Base-by-base conservation (phyloP, 2,888 invertebrate genomes). In the Ormyrus labotus region DNA sequence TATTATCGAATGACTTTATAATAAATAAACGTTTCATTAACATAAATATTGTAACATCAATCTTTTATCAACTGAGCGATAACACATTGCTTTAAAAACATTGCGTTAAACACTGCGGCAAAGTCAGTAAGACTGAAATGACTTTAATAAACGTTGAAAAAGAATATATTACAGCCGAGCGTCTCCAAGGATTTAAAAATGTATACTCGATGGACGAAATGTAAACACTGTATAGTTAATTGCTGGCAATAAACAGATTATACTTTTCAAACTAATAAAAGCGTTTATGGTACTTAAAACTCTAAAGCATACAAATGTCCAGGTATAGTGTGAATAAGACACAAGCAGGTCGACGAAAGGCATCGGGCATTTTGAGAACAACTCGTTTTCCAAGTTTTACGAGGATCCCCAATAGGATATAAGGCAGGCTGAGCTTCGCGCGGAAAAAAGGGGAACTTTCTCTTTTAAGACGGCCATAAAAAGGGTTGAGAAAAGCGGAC, bases 381-480 rank as follows among this genome's bases (percentile, higher is more conserved):
- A 83, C 81, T 81, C 75, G 82, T 83, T 84, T 84, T 72, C 68
- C 82, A 76, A 81, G 81, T 85, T 84, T 84, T 84, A 84, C 73
- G 83, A 78, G 78, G 78, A 78, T 79, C 72, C 73, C 74, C 80
- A 80, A 79, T 83, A 78, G 51, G 70, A 73, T 61, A 57, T 10
- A 69, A 45, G n/a, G 48, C n/a, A 71, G 70, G 75, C 73, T 75
- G n/a, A 55, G 13, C 45, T 34, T 55, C 50, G 55, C 50, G 55
- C 61, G 67, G 10, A 60, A 11, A 47, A 58, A 60, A 58, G 65
- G 72, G 78, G 78, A 85, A 87, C 85, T 89, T 88, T 88, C 85
- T 84, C 85, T 85, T 86, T 84, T 83, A 84, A 81, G 82, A 80
- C 64, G 70, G 82, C 81, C 84, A 63, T 86, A 85, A 87, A 88